Base-by-base conservation (phyloP, 1,140 invertebrate genomes). In the Papilio machaon region DNA sequence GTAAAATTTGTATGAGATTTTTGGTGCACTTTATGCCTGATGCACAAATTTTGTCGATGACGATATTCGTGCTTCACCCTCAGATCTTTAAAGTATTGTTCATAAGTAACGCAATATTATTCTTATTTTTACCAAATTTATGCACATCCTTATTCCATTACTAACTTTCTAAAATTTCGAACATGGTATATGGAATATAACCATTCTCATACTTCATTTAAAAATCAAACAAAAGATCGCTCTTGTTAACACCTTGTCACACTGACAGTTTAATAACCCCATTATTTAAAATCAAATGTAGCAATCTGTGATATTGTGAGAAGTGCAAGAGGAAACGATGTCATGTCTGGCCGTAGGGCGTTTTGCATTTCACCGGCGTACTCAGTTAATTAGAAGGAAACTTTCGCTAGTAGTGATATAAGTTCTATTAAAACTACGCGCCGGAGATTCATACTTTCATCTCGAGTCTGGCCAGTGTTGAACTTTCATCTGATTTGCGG, bases 381-480 rank as follows among this genome's bases (percentile, higher is more conserved):
- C 77, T 79, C 46, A 67, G 58, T 23, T 79, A 79, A 79, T 79
- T 79, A 79, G 58, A 64, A 47, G 77, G 35, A 79, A 79, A 79
- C 58, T 79, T 79, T 79, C 77, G 77, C 77, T 67, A 47, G 54
- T 19, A 79, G 58, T 17, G 23, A 30, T 30, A 30, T 54, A 78
- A 78, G 58, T 79, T 67, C 77, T 79, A 74, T 74, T 74, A 64
- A 79, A 64, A n/a, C 58, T 67, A 43, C 30, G 60, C 67, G 35
- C 19, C 9, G 35, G 58, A 79, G 77, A 79, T 79, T 67, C 13
- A 43, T 79, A 79, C 77, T 64, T 79, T 67, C 54, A 78, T 78
- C 77, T 64, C 11, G 60, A 46, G 67, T 79, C 60, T 46, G 58
- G 74, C 74, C 35, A 38, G 75, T 58, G 77, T 46, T 79, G 77